Base-by-base conservation (phyloP, 2,797 vertebrate species). In the Cichlasoma orientale region DNA sequence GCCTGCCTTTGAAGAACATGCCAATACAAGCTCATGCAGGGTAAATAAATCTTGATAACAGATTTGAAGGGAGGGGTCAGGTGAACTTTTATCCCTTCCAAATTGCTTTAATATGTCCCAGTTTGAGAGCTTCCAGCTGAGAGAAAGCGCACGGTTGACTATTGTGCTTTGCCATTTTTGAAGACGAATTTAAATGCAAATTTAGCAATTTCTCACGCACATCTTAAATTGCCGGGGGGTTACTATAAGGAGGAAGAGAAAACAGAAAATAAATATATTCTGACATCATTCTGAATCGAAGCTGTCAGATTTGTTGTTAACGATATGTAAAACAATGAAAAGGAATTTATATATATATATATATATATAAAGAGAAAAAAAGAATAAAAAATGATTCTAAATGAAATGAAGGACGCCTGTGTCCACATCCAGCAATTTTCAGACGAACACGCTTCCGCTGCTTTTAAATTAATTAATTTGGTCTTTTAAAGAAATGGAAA, bases 31-130 rank as follows among this genome's bases (percentile, higher is more conserved):
- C 63, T 31, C 21, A 47, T 7, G 8, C 38, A 74, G 52, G 3
- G 3, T 78, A 18, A 55, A 54, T 54, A 86, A 31, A 78, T 75
- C 50, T 70, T 72, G 23, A 57, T 7, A 56, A 58, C 29, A 82
- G 52, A 79, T 88, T 77, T 81, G 59, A 85, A 91, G 90, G 91
- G 93, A 90, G 89, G 83, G 84, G 83, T 91, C 86, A 79, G 82
- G 77, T 89, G 75, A 93, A 94, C 91, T 92, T 93, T 93, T 84
- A 80, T 90, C 56, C 54, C 69, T 41, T 63, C 73, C 50, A 27
- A 50, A 63, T 57, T 21, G 10, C 1, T 11, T 75, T 56, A 27
- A 57, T 76, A 61, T 21, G 18, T 2, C 14, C 27, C 12, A 14
- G 72, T 76, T 72, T 38, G 0, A 41, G 18, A 56, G 36, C 53